Evolutionary conservation across 2,113 vertebrate genomes (phyloP), one percentile per base, ranked within the genome.

Genomic region (Tragelaphus buxtoni): DNA sequence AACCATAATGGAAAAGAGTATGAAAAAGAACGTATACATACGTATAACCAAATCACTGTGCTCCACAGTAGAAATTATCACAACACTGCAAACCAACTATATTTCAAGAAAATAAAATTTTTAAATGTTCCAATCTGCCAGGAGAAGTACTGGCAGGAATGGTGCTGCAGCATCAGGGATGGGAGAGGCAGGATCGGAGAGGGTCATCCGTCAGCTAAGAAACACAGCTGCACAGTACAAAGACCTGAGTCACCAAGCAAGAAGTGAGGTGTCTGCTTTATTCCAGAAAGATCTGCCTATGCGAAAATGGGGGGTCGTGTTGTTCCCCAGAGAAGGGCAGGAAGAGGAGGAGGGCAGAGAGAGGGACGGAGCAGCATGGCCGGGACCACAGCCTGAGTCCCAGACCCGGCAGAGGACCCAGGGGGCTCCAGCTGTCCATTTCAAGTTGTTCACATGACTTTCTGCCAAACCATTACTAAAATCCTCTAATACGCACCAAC

Each of bases 51-150:
- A 49, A 79, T 6, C 45, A 32, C 45, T 32, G 45, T 49, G 76
- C 45, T 32, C 45, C 32, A 49, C 28, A 11, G 45, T 18, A 49
- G 16, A 32, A 47, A 79, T 49, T 3, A 79, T 32, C 28, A 49
- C 28, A 79, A 79, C 28, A 32, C 28, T 79, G 45, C 28, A 79
- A 32, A 5, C 17, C 47, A 18, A 79, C 76, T 11, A 20, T 32
- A 79, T 30, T 49, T 79, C 16, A 76, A 63, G 16, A 32, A 69
- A 69, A 3, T 11, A 30, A 77, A 28, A 30, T 9, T 18, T 49
- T 79, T 51, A 0, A 30, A 10, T 1, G 11, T 7, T 45, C 26
- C 58, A 9, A 9, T 0, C 0, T 1, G 14, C 26, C 13, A 47
- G 16, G 5, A 1, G 5, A 30, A 10, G 9, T 18, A n/a, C 5